A percentile compares a stretch with the other conserved stretches of the same genome.
Evolutionary conservation across 2,888 invertebrate species (phyloP).

Genomic region (Loripinus fragilis): DNA sequence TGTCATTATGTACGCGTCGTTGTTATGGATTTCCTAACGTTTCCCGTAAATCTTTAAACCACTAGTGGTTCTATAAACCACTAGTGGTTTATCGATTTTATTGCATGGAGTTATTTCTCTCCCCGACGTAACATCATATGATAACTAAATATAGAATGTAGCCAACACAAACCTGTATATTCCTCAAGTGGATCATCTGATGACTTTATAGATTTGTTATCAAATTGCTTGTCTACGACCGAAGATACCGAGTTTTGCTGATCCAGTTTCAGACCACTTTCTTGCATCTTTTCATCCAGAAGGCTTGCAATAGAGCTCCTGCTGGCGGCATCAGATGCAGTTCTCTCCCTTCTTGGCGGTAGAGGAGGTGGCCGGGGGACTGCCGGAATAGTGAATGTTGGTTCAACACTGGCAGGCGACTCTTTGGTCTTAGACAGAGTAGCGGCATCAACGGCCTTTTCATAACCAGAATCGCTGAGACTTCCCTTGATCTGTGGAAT

Average conservation of each 20-base stretch:
- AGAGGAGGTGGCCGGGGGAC: slow-evolving; percentile 67
- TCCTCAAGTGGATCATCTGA: slow-evolving; percentile 37
- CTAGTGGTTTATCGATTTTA: no score
- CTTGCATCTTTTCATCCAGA: slow-evolving; percentile 61
- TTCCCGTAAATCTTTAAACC: no score
- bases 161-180: slow-evolving; percentile 23
- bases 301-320: slow-evolving; percentile 57
- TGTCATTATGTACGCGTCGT: no score
- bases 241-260: slow-evolving; percentile 33
- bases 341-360: slow-evolving; percentile 70
- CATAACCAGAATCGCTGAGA: slow-evolving; percentile 56
- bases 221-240: background rate
- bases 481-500: slow-evolving; percentile 62
- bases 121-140: no score
- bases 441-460: slow-evolving; percentile 54
- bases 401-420: slow-evolving; percentile 2
- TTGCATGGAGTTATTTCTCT: no score
- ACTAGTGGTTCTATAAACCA: no score
- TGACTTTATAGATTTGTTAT: slow-evolving; percentile 21
- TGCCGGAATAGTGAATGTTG: slow-evolving; percentile 14
- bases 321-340: slow-evolving; percentile 57
- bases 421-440: slow-evolving; percentile 34
- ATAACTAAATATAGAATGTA: no score
- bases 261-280: slow-evolving; percentile 58
- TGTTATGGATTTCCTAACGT: no score